Percentiles rank a stretch among this genome's conserved stretches.
Evolutionary conservation across 2,113 vertebrate species (phyloP).

Genomic region (Nycticryphes semicollaris): DNA sequence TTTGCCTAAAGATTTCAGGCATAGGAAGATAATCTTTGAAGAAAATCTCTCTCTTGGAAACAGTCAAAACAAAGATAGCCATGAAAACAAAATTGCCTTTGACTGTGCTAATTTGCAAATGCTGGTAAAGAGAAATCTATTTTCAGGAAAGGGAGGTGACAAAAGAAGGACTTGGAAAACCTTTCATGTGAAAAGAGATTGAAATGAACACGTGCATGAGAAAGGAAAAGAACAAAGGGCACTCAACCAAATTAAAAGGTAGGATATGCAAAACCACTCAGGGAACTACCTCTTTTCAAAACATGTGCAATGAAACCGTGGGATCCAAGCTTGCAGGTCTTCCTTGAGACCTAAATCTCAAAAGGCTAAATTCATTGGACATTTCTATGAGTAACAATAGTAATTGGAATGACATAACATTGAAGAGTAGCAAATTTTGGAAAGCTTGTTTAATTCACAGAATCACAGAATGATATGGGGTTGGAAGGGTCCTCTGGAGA

Average conservation of each 20-base stretch:
- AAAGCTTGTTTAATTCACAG: background rate
- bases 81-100: constrained; percentile 16
- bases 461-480: too few relatives aligned
- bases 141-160: constrained; percentile 12
- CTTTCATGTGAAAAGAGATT: constrained; percentile 21
- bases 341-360: background rate
- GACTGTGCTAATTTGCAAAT: background rate
- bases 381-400: background rate
- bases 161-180: constrained; percentile 2
- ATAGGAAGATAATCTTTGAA: background rate
- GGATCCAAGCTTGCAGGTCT: background rate
- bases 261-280: constrained; percentile 4
- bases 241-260: constrained; percentile 41
- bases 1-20: background rate
- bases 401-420: background rate
- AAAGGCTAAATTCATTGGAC: background rate
- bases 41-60: background rate
- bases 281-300: background rate
- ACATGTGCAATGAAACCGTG: background rate
- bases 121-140: background rate
- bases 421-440: background rate
- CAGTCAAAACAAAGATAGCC: background rate
- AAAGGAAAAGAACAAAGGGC: constrained; percentile 36
- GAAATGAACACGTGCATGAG: constrained; percentile 11
- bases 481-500: too few relatives aligned